Base-by-base conservation (phyloP, 2,888 invertebrate genomes). In the Meteorus colon region DNA sequence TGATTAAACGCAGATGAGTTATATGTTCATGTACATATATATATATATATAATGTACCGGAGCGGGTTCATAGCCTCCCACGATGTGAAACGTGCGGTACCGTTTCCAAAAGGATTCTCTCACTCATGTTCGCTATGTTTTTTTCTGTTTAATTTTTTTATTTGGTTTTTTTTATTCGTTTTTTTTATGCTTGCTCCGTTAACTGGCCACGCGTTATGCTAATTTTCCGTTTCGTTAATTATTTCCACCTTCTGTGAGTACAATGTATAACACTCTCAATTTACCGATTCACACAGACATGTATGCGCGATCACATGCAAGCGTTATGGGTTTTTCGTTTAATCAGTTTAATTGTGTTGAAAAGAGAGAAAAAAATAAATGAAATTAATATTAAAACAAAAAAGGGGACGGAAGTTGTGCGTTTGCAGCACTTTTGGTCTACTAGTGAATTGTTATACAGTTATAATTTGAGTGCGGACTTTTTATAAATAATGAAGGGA, bases 151-250 rank as follows among this genome's bases (percentile, higher is more conserved):
- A 27, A 59, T 24, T 55, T 55, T 55, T 66, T 34, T 29, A 73
- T 60, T 27, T 55, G 37, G 74, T 67, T 27, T 37, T 60, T 74
- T 75, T 51, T 55, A 69, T 34, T 6, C 34, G 34, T 65, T 75
- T 62, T 62, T 66, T 55, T 55, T 19, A 55, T 66, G 31, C 41
- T 76, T 74, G 72, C 73, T 62, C 80, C 78, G 77, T 81, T 78
- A 76, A 75, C 73, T 78, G 71, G 63, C 71, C 77, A 70, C 77
- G 75, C 74, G 74, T 77, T 77, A 80, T 80, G 80, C 79, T 78
- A 78, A 78, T 80, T 73, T 37, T 59, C 45, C 77, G 75, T 79
- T 80, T 80, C 79, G 73, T 80, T 78, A 80, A 81, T 81, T 81
- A 79, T 81, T 78, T 68, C 74, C 69, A 75, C 51, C 76, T 72